Base-by-base conservation (phyloP, 2,797 vertebrate genomes). In the Columba guinea region DNA sequence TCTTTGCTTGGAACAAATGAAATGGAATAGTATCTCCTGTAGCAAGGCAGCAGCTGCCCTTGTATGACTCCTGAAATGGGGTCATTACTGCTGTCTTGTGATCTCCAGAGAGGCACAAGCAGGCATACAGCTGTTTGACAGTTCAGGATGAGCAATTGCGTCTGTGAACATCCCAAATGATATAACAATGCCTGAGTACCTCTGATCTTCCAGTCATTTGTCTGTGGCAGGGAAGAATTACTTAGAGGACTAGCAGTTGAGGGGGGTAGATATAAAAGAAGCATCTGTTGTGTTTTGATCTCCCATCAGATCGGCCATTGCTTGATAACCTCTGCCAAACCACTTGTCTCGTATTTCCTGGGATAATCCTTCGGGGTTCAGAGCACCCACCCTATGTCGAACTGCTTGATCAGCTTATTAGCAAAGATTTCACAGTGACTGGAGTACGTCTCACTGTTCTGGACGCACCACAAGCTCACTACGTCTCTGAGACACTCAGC, bases 341-440 rank as follows among this genome's bases (percentile, higher is more conserved):
- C 90, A 98, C 97, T 77, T 98, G 97, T 96, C 95, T 98, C 49
- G 22, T 98, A 46, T 56, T 98, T 69, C 97, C 98, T 8, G 85
- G 93, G 41, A 82, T 96, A n/a, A 83, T 95, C 62, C 95, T 97
- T 56, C 58, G 23, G 60, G 96, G 95, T 48, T 77, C 92, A 8
- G 87, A 92, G 59, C 89, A 23, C 35, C 94, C 96, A 19, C 88
- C 95, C 5, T 97, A 97, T 24, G 74, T 98, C 24, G 95, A 97
- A 7, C 73, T 97, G 55, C 94, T 98, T 19, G 95, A 98, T 63
- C 67, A 93, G 94, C 93, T 98, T 63, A 49, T 96, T 55, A 92
- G 84, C 87, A 91, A 82, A 73, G 96, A 90, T 89, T 98, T 98
- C 97, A 96, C 73, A n/a, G 97, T 99, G 93, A 97, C 98, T 64